Percentiles rank a stretch among this genome's conserved stretches.
These are phyloP conservation scores for Prunella fulvescens DNA, from an alignment of 2,113 vertebrate species.

Conservation along the genomic window DNA sequence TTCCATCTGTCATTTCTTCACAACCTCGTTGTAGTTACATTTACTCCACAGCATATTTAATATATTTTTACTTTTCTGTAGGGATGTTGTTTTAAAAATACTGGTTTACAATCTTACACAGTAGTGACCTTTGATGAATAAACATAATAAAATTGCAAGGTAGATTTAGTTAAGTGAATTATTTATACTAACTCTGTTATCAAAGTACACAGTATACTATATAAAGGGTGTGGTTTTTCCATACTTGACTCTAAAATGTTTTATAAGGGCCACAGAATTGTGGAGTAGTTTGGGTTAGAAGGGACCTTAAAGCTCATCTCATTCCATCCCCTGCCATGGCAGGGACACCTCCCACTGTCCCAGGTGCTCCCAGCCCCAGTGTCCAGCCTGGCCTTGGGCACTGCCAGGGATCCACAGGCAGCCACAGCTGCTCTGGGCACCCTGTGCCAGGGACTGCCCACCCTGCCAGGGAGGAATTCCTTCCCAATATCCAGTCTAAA, in stretches of 20 bases:
- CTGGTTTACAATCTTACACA: background rate
- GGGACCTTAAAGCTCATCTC: background rate
- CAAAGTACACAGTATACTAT: background rate
- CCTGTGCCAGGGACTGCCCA: background rate
- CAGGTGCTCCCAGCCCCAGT: background rate
- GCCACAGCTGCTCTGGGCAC: background rate
- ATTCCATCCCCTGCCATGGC: background rate
- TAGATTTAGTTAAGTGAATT: background rate
- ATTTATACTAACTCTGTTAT: background rate
- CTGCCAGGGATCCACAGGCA: background rate
- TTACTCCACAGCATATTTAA: background rate
- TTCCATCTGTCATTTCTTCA: background rate
- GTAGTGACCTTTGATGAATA: background rate
- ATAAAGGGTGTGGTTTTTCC: background rate
- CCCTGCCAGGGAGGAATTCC: background rate
- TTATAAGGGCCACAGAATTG: background rate
- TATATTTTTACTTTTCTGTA: background rate
- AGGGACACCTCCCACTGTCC: background rate
- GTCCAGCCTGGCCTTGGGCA: fast-evolving
- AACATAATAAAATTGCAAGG: background rate
- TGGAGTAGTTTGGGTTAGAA: background rate
- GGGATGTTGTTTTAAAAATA: background rate
- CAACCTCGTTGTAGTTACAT: background rate
- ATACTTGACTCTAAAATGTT: background rate
- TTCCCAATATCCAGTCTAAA: background rate